A percentile compares a stretch with the other conserved stretches of the same genome.
These are phyloP conservation scores for Scaptomyza tumidula DNA, from an alignment of 2,888 invertebrate species.

Conservation along the genomic window DNA sequence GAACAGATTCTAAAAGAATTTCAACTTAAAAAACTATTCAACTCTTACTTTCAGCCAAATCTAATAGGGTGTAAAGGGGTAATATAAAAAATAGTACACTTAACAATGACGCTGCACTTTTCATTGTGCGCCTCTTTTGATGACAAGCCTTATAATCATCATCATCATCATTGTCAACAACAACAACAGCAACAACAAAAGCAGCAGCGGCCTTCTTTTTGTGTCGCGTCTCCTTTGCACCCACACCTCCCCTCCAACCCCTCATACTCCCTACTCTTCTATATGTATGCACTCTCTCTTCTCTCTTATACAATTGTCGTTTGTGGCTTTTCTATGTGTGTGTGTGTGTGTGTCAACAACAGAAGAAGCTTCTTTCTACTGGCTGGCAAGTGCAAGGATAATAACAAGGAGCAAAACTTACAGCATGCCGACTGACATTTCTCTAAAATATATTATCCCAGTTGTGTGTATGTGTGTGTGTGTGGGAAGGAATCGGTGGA, in stretches of 20 bases:
- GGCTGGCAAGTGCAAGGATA: constrained; percentile 50
- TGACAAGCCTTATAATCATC: constrained; percentile 54
- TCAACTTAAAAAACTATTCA: not conserved
- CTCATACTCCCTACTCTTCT: not conserved
- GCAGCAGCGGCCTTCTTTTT: constrained; percentile 30
- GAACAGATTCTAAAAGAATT: not conserved
- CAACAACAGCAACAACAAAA: constrained; percentile 13
- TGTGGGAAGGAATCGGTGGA: constrained; percentile 5
- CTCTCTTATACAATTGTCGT: constrained; percentile 44
- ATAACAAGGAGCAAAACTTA: constrained; percentile 37
- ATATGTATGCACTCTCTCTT: constrained; percentile 10
- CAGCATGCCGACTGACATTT: constrained; percentile 29
- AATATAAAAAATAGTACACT: constrained; percentile 13
- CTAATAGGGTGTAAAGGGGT: constrained; percentile 9
- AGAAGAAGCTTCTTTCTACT: constrained; percentile 1
- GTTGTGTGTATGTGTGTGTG: not conserved
- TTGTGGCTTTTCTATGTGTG: constrained; percentile 26
- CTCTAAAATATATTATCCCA: constrained; percentile 34
- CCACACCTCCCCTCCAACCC: not conserved
- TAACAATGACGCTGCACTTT: constrained; percentile 55
- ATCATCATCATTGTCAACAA: constrained; percentile 36
- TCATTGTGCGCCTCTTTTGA: constrained; percentile 42
- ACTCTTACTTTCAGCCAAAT: not conserved
- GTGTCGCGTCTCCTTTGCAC: not conserved
- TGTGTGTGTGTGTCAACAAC: constrained; percentile 47